Percentiles rank a stretch among this genome's conserved stretches.
Conservation (phyloP, 1,140 invertebrate species). For the Drosophila pallidifrons region DNA sequence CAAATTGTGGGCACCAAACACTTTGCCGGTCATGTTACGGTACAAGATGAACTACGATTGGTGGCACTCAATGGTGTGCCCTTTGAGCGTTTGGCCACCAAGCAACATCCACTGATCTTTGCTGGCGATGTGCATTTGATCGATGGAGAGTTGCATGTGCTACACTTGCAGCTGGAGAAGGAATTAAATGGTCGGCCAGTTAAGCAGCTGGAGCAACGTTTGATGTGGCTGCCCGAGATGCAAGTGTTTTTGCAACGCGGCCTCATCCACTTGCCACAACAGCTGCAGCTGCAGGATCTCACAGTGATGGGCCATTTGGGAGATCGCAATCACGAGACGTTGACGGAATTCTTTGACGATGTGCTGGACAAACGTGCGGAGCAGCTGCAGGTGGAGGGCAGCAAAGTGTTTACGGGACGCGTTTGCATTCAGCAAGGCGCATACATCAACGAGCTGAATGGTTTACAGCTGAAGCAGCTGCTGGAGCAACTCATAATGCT, state of each 20-base stretch:
- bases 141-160: slow-evolving; percentile 50
- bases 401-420: slow-evolving; percentile 68
- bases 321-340: slow-evolving; percentile 33
- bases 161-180: slow-evolving; percentile 48
- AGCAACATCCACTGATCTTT: slow-evolving; percentile 30
- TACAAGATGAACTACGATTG: slow-evolving; percentile 38
- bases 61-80: slow-evolving; percentile 66
- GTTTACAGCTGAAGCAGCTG: slow-evolving; percentile 40
- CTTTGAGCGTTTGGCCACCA: slow-evolving; percentile 60
- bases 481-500: slow-evolving; percentile 54
- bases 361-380: slow-evolving; percentile 57
- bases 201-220: slow-evolving; percentile 23
- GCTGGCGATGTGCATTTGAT: slow-evolving; percentile 51
- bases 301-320: slow-evolving; percentile 61
- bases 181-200: slow-evolving; percentile 37
- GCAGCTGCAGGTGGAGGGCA: slow-evolving; percentile 21
- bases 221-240: slow-evolving; percentile 44
- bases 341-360: slow-evolving; percentile 59
- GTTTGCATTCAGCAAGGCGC: slow-evolving; percentile 57
- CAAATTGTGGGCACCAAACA: slow-evolving; percentile 67
- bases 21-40: slow-evolving; percentile 47
- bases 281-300: slow-evolving; percentile 43
- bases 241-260: slow-evolving; percentile 55
- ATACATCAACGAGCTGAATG: slow-evolving; percentile 54
- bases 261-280: slow-evolving; percentile 19